Evolutionary conservation across 2,113 vertebrate genomes (phyloP).

Genomic region (Steatornis caripensis): DNA sequence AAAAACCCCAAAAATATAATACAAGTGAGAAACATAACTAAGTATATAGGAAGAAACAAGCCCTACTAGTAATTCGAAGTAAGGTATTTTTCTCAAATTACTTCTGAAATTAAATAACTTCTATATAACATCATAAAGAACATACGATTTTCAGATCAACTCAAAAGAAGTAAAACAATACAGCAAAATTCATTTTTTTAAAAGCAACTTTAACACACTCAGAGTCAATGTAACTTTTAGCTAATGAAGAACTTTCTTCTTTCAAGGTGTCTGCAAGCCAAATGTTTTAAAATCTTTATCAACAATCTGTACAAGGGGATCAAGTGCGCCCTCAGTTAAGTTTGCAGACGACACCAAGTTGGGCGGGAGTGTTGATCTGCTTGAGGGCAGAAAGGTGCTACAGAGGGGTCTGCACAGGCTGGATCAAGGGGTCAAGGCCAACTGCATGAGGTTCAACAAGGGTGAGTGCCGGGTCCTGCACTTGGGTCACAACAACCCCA

Average conservation of each 20-base stretch:
- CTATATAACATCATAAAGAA: background rate
- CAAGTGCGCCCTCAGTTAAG: too few relatives aligned
- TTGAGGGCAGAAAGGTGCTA: background rate
- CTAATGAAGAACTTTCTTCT: background rate
- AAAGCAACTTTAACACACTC: background rate
- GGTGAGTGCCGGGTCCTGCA: background rate
- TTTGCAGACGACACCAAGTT: background rate
- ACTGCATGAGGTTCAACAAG: background rate
- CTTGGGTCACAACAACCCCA: background rate
- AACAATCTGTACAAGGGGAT: background rate
- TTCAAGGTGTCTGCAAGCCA: background rate
- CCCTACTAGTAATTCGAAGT: background rate
- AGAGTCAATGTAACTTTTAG: background rate
- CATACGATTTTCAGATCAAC: background rate
- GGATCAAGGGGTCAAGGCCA: accelerated
- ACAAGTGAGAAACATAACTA: background rate
- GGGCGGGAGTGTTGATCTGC: background rate
- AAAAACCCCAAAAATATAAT: background rate
- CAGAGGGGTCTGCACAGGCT: background rate
- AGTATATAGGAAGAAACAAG: background rate
- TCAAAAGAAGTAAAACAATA: background rate
- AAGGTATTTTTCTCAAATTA: background rate
- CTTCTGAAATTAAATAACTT: background rate
- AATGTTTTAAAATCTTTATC: background rate
- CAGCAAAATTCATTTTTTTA: background rate